phyloP scores from a whole-genome alignment of 2,113 vertebrate genomes.

The Corythaeola cristata region DNA sequence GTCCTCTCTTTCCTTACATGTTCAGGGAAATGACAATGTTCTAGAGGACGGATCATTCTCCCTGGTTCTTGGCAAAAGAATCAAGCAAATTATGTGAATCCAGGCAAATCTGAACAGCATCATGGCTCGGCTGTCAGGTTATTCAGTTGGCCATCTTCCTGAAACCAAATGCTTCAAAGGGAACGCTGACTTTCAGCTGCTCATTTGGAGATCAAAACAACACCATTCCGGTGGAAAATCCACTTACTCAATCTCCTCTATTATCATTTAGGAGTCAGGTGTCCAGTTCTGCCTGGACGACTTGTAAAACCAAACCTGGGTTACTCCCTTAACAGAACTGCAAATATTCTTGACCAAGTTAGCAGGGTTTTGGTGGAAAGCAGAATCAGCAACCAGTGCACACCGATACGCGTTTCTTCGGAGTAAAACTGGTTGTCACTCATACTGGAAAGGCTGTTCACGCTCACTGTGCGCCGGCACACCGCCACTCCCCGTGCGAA shows the following conservation, averaged over 20 bases:
- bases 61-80: background rate
- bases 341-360: background rate
- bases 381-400: background rate
- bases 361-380: background rate
- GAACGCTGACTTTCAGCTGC: background rate
- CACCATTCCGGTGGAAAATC: background rate
- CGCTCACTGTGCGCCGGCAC: background rate
- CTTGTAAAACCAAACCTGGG: background rate
- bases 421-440: background rate
- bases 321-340: background rate
- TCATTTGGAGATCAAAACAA: background rate
- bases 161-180: background rate
- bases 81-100: background rate
- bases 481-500: too few species aligned
- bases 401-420: background rate
- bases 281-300: background rate
- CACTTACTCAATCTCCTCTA: background rate
- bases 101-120: background rate
- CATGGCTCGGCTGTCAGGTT: background rate
- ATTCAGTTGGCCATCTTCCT: background rate
- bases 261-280: background rate
- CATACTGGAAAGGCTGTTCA: background rate
- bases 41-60: slow-evolving; percentile 12
- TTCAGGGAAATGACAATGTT: background rate
- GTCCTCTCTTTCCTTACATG: background rate